Conservation (phyloP, 2,113 vertebrate genomes). For the Pygoscelis adeliae region DNA sequence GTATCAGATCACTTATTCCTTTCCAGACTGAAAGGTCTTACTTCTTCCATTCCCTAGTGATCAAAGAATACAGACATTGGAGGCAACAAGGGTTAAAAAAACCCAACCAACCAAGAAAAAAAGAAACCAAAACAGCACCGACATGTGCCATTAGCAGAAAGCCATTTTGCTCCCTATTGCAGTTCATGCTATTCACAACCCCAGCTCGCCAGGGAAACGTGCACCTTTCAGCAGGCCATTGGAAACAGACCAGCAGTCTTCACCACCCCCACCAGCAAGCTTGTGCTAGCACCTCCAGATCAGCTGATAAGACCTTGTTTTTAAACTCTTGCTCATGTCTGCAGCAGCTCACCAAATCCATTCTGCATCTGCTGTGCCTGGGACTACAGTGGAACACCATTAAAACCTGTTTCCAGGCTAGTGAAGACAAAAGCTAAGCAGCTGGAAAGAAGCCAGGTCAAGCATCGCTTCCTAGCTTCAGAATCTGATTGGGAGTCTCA, state of each 20-base stretch:
- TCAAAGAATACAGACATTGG: not conserved
- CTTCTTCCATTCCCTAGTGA: not conserved
- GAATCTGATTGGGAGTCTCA: not conserved
- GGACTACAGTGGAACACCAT: not conserved
- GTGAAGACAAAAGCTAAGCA: slow-evolving; percentile 29
- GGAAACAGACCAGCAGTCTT: not conserved
- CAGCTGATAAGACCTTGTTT: slow-evolving; percentile 24
- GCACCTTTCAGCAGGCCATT: not conserved
- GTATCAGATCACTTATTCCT: not conserved
- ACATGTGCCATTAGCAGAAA: not conserved
- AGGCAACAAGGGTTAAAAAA: not conserved
- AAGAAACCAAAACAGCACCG: fast-evolving
- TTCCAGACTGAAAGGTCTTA: not conserved
- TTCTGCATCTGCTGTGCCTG: not conserved
- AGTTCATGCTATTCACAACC: not conserved
- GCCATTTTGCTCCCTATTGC: not conserved
- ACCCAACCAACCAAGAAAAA: not conserved
- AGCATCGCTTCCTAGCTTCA: slow-evolving; percentile 46
- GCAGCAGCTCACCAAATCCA: slow-evolving; percentile 37
- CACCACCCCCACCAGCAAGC: not conserved
- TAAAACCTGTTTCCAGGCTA: slow-evolving; percentile 40
- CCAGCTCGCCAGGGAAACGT: not conserved
- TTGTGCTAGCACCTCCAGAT: not conserved
- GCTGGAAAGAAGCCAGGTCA: not conserved
- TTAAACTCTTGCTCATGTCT: not conserved